Base-by-base conservation (phyloP, 2,888 invertebrate species). In the Boloria selene region DNA sequence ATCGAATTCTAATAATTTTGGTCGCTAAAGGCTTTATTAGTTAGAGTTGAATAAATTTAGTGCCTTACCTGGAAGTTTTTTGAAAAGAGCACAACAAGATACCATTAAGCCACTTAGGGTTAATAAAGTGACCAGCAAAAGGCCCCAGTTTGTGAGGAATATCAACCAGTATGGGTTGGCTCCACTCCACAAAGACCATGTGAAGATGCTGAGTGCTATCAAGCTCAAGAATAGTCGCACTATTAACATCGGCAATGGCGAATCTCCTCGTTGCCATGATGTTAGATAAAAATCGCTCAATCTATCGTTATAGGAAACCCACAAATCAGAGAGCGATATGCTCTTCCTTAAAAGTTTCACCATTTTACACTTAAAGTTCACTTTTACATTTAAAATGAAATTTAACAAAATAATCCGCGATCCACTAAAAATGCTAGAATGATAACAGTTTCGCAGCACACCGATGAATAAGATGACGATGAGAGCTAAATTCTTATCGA, bases 131-230 rank as follows among this genome's bases (percentile, higher is more conserved):
- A 88, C 68, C 59, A 90, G 75, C 18, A 89, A 60, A 13, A 90
- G 73, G 0, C 90, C 92, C 92, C 92, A 92, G 76, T 92, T 90
- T 18, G 92, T 92, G 66, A 92, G 85, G 75, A 81, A 92, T 54
- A 87, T 79, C 59, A 86, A 74, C 88, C 88, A 91, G 75, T 79
- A 77, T 0, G 77, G 74, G 26, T 69, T 79, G 16, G 76, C 70
- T 0, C 78, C 80, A 42, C 77, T 79, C 10, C 71, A 67, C 60
- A 88, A 56, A 1, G 90, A 85, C 90, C 90, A 91, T 14, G 72
- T 69, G 42, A 90, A 78, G 58, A 90, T 82, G 18, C 74, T 82
- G 52, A 84, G 53, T 5, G 87, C 79, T 31, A 79, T 59, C 16
- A 68, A 69, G 1, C 83, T 74, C 71, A 89, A 72, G 44, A 86